Evolutionary conservation across 1,140 invertebrate species (phyloP).

Genomic region (Bombyx mandarina): DNA sequence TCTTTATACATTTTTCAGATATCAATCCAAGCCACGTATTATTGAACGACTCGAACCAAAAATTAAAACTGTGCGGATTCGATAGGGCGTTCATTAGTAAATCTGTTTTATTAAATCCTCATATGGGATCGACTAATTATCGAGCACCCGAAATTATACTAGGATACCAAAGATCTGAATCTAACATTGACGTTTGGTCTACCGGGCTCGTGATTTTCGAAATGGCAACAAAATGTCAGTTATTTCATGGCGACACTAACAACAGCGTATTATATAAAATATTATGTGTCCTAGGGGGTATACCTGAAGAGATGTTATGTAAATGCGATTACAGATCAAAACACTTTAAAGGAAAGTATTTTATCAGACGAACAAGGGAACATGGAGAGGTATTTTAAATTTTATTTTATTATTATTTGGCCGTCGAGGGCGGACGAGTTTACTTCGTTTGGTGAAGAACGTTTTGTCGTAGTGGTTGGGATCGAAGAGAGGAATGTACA

Average conservation of each 20-base stretch:
- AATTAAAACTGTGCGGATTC: conserved; percentile 39
- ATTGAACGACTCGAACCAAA: conserved; percentile 18
- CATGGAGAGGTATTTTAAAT: conserved; percentile 13
- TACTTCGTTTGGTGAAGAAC: no score
- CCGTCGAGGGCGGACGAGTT: no score
- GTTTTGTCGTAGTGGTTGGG: no score
- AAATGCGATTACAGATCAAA: conserved; percentile 5
- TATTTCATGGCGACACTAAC: conserved; percentile 27
- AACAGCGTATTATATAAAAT: conserved; percentile 35
- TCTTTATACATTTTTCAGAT: conserved; percentile 26
- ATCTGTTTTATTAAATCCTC: conserved; percentile 6
- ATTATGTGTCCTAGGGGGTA: conserved; percentile 23
- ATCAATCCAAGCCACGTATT: conserved; percentile 44
- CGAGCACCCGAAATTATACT: conserved; percentile 39
- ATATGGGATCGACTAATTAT: conserved; percentile 26
- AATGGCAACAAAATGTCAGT: conserved; percentile 25
- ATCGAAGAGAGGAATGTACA: no score
- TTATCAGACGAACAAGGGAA: conserved; percentile 10
- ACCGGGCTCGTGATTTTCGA: conserved; percentile 35
- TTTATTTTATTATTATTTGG: conserved; percentile 2
- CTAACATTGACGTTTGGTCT: conserved; percentile 38
- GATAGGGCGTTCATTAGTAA: conserved; percentile 20
- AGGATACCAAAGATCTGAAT: conserved; percentile 20
- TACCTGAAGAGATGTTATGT: conserved; percentile 25
- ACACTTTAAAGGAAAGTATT: conserved; percentile 17